Evolutionary conservation across 2,113 vertebrate genomes (phyloP).

Genomic region (Progne subis): DNA sequence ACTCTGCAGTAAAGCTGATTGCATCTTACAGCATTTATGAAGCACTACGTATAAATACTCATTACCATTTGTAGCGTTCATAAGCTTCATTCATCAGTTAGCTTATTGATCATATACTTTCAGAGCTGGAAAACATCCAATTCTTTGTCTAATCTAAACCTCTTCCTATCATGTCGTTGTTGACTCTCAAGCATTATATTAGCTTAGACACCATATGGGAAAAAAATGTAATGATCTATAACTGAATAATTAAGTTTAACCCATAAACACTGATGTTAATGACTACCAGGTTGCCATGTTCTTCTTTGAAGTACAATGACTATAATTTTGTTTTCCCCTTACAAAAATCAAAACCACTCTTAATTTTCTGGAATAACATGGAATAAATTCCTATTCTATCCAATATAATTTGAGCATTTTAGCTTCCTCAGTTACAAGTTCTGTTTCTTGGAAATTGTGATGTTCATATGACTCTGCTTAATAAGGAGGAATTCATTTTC

Average conservation of each 20-base stretch:
- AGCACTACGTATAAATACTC: background rate
- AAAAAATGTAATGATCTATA: constrained; percentile 12
- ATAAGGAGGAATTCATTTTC: constrained; percentile 17
- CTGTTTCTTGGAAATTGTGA: constrained; percentile 22
- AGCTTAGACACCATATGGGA: background rate
- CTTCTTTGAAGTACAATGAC: background rate
- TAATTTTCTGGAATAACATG: constrained; percentile 2
- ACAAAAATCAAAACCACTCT: background rate
- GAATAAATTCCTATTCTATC: background rate
- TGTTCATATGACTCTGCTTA: background rate
- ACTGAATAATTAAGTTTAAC: background rate
- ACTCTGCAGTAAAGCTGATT: background rate
- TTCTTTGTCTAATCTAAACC: constrained; percentile 17
- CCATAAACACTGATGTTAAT: constrained; percentile 35
- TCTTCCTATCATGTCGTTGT: background rate
- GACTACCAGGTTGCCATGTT: constrained; percentile 14
- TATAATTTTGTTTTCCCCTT: background rate
- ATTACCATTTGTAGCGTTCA: background rate
- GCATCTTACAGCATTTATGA: background rate
- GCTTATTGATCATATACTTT: background rate
- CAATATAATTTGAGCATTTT: background rate
- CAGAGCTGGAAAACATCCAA: background rate
- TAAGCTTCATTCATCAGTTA: background rate
- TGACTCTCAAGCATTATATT: background rate
- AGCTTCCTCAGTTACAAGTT: background rate